A percentile compares a stretch with the other conserved stretches of the same genome.
Evolutionary conservation across 2,797 vertebrate genomes (phyloP).

Genomic region (Danio choprae): DNA sequence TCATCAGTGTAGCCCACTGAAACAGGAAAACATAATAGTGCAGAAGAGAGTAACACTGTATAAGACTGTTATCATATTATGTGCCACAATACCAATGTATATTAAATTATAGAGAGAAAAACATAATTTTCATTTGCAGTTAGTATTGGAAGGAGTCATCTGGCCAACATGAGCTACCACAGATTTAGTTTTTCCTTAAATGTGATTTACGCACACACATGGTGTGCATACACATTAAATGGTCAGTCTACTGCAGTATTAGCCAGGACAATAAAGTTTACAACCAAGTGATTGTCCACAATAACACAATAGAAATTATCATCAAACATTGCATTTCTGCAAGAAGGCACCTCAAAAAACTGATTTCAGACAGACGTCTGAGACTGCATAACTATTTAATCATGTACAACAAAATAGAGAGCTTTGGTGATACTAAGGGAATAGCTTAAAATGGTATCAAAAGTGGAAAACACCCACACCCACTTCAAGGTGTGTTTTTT

Average conservation of each 20-base stretch:
- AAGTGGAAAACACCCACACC: no score
- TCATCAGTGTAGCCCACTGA: constrained; percentile 2
- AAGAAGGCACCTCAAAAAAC: no score
- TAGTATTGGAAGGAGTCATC: neutral
- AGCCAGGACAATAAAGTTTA: neutral
- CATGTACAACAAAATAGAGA: no score
- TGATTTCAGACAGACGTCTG: no score
- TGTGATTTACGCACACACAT: neutral
- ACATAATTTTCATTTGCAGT: neutral
- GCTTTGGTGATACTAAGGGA: no score
- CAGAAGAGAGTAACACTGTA: neutral
- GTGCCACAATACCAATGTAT: neutral
- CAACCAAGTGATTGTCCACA: neutral
- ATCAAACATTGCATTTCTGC: neutral
- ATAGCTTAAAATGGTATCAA: no score
- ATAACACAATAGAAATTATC: neutral
- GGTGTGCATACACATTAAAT: neutral
- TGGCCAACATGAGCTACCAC: neutral
- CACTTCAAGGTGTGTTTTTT: no score
- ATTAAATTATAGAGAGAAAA: neutral
- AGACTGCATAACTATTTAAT: no score
- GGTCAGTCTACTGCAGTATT: neutral
- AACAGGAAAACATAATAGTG: neutral
- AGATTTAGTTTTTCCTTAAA: neutral
- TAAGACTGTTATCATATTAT: constrained; percentile 9